Percentiles rank a stretch among this genome's conserved stretches.
phyloP scores from a whole-genome alignment of 2,113 vertebrate genomes.

The Microtus ochrogaster region DNA sequence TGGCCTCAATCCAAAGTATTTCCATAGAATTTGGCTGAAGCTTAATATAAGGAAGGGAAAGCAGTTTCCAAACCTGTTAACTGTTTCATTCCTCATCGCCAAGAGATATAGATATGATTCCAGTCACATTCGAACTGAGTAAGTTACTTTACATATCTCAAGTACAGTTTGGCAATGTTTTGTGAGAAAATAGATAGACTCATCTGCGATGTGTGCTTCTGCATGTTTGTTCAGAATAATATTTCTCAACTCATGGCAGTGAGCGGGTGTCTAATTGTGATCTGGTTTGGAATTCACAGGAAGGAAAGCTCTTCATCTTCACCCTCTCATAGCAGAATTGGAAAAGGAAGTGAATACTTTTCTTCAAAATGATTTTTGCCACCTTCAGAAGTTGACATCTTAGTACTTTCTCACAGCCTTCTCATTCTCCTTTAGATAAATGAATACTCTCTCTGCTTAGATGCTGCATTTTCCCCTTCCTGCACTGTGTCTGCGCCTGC shows the following conservation, averaged over 20 bases:
- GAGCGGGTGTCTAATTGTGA: constrained; percentile 10
- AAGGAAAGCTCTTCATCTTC: background rate
- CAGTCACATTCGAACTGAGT: background rate
- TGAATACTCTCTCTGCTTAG: background rate
- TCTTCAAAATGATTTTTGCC: background rate
- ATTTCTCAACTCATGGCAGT: background rate
- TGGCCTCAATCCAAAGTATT: background rate
- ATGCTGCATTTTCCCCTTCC: background rate
- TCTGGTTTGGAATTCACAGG: background rate
- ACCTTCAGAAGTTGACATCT: background rate
- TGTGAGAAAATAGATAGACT: background rate
- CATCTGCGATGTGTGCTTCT: background rate
- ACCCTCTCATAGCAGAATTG: background rate
- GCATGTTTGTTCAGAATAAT: background rate
- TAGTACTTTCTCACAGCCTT: background rate
- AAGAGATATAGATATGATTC: background rate
- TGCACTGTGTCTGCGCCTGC: background rate
- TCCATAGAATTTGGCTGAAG: background rate
- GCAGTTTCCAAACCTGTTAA: background rate
- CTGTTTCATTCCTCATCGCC: background rate
- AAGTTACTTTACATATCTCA: background rate
- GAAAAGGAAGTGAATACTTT: background rate
- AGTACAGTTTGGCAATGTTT: background rate
- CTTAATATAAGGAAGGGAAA: background rate
- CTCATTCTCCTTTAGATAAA: background rate